Evolutionary conservation across 2,888 invertebrate genomes (phyloP).

Genomic region (Drosophila macrospina): DNA sequence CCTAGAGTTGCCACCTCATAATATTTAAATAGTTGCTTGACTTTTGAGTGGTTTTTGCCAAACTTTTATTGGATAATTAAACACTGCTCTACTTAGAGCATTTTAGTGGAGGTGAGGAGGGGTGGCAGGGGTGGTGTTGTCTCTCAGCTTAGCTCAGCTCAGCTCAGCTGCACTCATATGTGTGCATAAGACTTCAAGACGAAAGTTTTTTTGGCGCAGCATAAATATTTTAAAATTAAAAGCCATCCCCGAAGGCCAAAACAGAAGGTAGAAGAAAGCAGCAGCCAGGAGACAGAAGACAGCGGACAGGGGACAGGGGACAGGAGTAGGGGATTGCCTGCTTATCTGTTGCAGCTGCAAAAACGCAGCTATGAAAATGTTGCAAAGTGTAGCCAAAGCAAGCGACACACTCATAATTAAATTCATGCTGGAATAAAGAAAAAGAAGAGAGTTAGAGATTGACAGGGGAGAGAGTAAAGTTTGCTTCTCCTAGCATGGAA

Average conservation of each 20-base stretch:
- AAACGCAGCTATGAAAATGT: conserved; percentile 29
- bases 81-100: conserved; percentile 7
- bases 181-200: conserved; percentile 59
- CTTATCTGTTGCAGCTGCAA: conserved; percentile 41
- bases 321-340: neutral
- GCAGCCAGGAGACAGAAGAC: neutral
- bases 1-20: conserved; percentile 1
- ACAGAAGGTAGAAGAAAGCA: too few species aligned
- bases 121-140: conserved; percentile 22
- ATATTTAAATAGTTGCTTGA: conserved; percentile 21
- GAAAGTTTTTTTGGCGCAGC: conserved; percentile 51
- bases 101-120: too few species aligned
- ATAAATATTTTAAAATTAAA: conserved; percentile 75
- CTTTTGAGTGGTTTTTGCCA: conserved; percentile 55
- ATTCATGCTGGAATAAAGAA: conserved; percentile 11
- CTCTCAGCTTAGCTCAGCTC: conserved; percentile 2
- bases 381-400: conserved; percentile 36
- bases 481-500: neutral
- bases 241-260: conserved; percentile 24
- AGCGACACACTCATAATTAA: conserved; percentile 30
- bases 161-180: conserved; percentile 14
- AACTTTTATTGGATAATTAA: conserved; percentile 75
- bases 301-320: too few species aligned
- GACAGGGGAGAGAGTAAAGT: neutral
- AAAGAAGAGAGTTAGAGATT: neutral